Evolutionary conservation across 2,113 vertebrate genomes (phyloP).

Genomic region (Oryzias javanicus): DNA sequence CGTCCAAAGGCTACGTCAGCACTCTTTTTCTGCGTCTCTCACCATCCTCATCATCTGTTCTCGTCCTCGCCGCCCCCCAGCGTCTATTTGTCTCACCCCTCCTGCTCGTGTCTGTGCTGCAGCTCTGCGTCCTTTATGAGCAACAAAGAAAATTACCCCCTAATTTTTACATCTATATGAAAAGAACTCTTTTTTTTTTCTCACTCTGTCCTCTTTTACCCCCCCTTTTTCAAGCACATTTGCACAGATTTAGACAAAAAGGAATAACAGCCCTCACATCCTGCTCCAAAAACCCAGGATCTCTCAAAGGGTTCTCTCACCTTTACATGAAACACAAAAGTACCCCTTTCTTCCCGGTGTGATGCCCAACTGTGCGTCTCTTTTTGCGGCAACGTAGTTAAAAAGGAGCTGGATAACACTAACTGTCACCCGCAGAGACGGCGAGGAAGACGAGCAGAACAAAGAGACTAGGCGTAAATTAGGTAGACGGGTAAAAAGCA

Average conservation of each 20-base stretch:
- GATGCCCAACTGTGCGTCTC: conserved; percentile 16
- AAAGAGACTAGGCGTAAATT: conserved; percentile 26
- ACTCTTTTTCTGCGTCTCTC: conserved; percentile 15
- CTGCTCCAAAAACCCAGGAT: neutral
- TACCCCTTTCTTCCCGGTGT: neutral
- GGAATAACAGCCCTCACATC: neutral
- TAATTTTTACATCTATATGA: conserved; percentile 12
- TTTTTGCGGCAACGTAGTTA: conserved; percentile 37
- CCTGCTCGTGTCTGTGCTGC: conserved; percentile 2
- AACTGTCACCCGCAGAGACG: conserved; percentile 46
- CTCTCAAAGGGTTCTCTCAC: neutral
- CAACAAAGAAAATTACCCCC: conserved; percentile 17
- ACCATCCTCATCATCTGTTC: neutral
- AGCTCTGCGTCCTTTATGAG: conserved; percentile 32
- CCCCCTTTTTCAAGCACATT: neutral
- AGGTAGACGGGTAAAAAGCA: conserved; percentile 25
- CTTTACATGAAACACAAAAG: neutral
- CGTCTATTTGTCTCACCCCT: conserved; percentile 5
- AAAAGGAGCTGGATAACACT: conserved; percentile 34
- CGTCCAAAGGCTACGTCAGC: conserved; percentile 44
- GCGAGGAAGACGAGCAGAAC: neutral
- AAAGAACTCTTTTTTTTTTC: conserved; percentile 11
- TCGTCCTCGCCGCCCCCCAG: neutral
- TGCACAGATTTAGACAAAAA: neutral
- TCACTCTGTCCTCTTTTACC: neutral